Conservation (phyloP, 2,888 invertebrate species). For the Apamea epomidion region DNA sequence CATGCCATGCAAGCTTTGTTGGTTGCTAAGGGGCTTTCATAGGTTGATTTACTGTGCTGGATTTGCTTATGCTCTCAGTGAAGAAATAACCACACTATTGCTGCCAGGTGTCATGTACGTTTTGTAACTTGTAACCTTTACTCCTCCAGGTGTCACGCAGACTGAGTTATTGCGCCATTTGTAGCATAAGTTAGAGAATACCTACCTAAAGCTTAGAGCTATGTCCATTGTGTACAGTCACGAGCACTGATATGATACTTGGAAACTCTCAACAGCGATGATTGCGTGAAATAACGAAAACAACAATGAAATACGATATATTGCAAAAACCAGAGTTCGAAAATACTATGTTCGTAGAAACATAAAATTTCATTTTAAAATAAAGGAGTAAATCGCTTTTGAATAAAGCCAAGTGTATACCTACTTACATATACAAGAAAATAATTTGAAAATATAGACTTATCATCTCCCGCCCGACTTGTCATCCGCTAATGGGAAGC, state of each 20-base stretch:
- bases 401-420: too few relatives aligned
- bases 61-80: not conserved
- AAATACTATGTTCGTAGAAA: too few relatives aligned
- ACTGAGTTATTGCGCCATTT: slow-evolving; percentile 9
- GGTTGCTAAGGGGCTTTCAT: not conserved
- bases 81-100: not conserved
- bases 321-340: too few relatives aligned
- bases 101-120: too few relatives aligned
- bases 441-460: slow-evolving; percentile 19
- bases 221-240: not conserved
- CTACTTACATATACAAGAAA: not conserved
- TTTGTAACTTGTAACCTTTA: slow-evolving; percentile 4
- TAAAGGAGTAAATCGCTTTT: too few relatives aligned
- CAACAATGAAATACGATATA: too few relatives aligned
- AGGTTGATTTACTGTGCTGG: not conserved
- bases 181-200: not conserved
- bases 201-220: not conserved
- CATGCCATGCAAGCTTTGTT: not conserved
- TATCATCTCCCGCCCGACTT: slow-evolving; percentile 27
- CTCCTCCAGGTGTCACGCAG: slow-evolving; percentile 2
- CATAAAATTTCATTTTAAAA: too few relatives aligned
- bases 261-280: too few relatives aligned
- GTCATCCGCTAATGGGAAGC: slow-evolving; percentile 30
- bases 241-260: too few relatives aligned
- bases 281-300: too few relatives aligned